Evolutionary conservation across 2,888 invertebrate genomes (phyloP).

Genomic region (Epirrhoe tristata): DNA sequence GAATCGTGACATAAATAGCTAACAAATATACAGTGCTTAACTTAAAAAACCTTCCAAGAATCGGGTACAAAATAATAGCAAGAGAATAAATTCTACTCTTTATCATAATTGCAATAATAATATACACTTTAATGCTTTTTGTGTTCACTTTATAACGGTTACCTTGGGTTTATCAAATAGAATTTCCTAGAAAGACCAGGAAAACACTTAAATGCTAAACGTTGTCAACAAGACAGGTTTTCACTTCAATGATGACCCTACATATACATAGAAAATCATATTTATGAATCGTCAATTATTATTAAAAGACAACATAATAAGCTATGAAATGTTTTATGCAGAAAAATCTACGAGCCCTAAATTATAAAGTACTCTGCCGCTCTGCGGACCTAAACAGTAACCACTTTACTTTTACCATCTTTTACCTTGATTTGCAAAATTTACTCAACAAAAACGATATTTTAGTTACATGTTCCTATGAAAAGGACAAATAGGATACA

Average conservation of each 20-base stretch:
- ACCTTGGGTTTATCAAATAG: constrained; percentile 13
- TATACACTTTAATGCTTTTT: not conserved
- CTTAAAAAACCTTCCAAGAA: not conserved
- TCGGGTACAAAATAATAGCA: not conserved
- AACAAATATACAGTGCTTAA: not conserved
- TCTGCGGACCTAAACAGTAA: too few species aligned
- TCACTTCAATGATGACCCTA: not conserved
- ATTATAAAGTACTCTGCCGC: too few species aligned
- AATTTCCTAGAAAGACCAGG: constrained; percentile 26
- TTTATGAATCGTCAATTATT: not conserved
- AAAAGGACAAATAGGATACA: not conserved
- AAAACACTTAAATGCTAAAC: constrained; percentile 17
- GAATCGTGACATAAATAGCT: not conserved
- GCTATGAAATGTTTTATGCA: too few species aligned
- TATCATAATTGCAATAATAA: not conserved
- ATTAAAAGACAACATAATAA: not conserved
- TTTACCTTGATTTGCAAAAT: too few species aligned
- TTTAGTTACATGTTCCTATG: too few species aligned
- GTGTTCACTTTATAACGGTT: not conserved
- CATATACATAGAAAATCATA: not conserved
- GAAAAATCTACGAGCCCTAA: too few species aligned
- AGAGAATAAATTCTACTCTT: not conserved
- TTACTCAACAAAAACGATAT: too few species aligned
- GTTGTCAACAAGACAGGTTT: constrained; percentile 14
- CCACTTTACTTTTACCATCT: too few species aligned